Conservation (phyloP, 2,113 vertebrate species). For the Cisticola juncidis region DNA sequence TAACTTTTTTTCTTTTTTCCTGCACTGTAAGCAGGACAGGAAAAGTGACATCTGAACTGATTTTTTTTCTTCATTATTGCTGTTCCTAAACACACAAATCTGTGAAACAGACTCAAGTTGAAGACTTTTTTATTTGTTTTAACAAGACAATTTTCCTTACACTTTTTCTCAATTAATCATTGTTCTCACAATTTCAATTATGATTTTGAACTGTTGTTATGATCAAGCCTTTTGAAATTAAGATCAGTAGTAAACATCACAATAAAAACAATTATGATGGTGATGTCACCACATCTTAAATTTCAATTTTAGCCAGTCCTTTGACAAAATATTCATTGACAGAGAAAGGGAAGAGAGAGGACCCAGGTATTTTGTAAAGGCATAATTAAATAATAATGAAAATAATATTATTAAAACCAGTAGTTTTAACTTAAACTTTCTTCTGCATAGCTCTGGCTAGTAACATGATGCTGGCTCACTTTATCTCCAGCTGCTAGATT, state of each 20-base stretch:
- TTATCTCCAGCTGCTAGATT: constrained; percentile 55
- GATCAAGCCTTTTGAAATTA: neutral
- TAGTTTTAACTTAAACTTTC: neutral
- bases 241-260: neutral
- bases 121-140: neutral
- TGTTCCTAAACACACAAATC: neutral
- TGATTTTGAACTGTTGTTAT: neutral
- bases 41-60: neutral
- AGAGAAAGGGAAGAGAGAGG: neutral
- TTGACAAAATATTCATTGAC: neutral
- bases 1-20: neutral
- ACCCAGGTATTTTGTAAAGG: neutral
- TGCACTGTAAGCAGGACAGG: neutral
- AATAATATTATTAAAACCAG: neutral
- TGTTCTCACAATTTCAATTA: neutral
- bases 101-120: neutral
- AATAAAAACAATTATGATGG: neutral
- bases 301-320: neutral
- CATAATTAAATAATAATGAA: neutral
- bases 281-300: neutral
- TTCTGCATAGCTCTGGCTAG: neutral
- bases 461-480: neutral
- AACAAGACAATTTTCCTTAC: neutral
- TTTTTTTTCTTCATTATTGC: neutral
- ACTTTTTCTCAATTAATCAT: neutral